Base-by-base conservation (phyloP, 1,140 invertebrate genomes). In the Penaeus japonicus region DNA sequence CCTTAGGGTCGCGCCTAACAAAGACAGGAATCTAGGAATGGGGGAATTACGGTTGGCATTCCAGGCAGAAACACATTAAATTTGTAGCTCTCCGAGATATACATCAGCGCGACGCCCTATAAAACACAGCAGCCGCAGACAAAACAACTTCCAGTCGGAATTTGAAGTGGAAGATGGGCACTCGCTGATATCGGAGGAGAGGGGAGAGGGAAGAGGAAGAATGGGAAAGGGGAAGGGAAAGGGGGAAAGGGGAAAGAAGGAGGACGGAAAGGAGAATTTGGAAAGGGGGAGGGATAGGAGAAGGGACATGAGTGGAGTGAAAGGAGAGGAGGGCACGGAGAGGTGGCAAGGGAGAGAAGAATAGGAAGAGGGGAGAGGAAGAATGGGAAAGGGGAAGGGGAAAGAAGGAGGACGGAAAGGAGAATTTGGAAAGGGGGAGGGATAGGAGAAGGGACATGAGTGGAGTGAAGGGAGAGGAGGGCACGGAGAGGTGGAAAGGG, bases 61-160 rank as follows among this genome's bases (percentile, higher is more conserved):
- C 35, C 70, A 73, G 70, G 27, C 70, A n/a, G 70, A 73, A 73
- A 73, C 70, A 73, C 70, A 73, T 73, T 73, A 73, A 73, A 73
- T 73, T 73, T 73, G 70, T 73, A 73, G 70, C 70, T 73, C 27
- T 30, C 70, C 35, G 70, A 73, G 70, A 73, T 73, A 73, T 30
- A 73, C 70, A 73, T 73, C 24, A 32, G 70, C 35, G 70, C 35
- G 70, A 73, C 70, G 70, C 70, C 27, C 70, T 73, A 73, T 73
- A 73, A 73, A 73, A 73, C 70, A 73, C 70, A 73, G 27, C 70
- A 73, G 70, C 70, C 70, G 35, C 70, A 27, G 35, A 32, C 70
- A 73, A 73, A 73, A 73, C 70, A 73, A 73, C 70, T 73, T 73
- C 70, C 27, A 27, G 27, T 73, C 70, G 30, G 35, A 73, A 73